Conservation (phyloP, 2,797 vertebrate genomes). For the Coccyzus lansbergi region DNA sequence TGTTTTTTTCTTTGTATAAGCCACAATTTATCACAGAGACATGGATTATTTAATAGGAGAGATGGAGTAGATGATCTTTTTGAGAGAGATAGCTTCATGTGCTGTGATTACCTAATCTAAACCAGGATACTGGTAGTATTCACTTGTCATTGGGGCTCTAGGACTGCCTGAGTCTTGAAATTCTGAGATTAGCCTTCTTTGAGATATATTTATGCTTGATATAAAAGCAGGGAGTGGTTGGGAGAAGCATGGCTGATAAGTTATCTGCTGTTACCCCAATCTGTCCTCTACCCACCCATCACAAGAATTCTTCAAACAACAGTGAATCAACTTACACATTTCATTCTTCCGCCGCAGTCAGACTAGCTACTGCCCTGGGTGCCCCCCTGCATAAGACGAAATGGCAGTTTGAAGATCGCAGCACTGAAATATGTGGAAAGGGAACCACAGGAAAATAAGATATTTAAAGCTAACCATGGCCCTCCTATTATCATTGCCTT, state of each 20-base stretch:
- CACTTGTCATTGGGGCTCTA: not conserved
- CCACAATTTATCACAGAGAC: not conserved
- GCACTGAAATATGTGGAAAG: not conserved
- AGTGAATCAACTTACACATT: conserved; percentile 1
- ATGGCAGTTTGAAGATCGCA: conserved; percentile 20
- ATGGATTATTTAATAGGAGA: not conserved
- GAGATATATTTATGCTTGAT: not conserved
- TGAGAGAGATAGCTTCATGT: not conserved
- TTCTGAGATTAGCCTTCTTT: not conserved
- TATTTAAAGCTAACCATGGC: not conserved
- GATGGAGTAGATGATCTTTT: not conserved
- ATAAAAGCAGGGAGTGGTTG: not conserved
- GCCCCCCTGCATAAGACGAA: conserved; percentile 11
- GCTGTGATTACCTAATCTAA: not conserved
- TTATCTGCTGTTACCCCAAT: not conserved
- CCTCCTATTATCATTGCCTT: not conserved
- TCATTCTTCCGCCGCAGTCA: not conserved
- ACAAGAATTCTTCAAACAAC: conserved; percentile 3
- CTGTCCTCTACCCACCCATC: not conserved
- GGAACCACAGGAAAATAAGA: not conserved
- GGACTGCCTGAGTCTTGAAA: not conserved
- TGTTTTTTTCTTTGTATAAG: not conserved
- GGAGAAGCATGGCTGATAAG: not conserved
- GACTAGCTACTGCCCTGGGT: conserved; percentile 13
- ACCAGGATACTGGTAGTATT: not conserved